Percentiles rank a stretch among this genome's conserved stretches.
Conservation (phyloP, 2,888 invertebrate species). For the Ichneumon xanthorius region DNA sequence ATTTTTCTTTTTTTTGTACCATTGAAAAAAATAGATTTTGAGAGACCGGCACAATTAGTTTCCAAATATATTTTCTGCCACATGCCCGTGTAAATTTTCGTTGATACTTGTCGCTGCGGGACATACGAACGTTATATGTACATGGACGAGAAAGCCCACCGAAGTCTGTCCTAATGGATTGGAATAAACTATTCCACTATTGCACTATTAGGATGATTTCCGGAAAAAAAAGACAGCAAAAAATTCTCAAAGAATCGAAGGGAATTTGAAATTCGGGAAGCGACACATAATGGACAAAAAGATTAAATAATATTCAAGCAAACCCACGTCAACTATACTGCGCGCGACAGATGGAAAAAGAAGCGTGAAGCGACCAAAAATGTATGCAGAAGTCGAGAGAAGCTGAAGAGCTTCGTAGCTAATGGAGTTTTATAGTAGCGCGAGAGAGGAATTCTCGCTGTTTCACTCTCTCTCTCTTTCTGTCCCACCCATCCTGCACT, state of each 20-base stretch:
- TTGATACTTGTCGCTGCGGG: background rate
- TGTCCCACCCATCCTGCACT: slow-evolving; percentile 57
- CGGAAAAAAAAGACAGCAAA: background rate
- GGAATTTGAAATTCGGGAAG: background rate
- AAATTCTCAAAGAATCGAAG: background rate
- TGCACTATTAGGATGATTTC: background rate
- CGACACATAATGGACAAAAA: background rate
- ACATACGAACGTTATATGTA: background rate
- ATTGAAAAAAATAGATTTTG: no score
- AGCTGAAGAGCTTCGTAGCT: slow-evolving; percentile 61
- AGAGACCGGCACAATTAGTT: no score
- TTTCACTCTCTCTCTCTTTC: slow-evolving; percentile 45
- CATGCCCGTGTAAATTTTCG: no score
- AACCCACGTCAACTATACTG: background rate
- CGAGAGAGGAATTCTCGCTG: slow-evolving; percentile 39
- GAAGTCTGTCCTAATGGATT: background rate
- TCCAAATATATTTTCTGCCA: no score
- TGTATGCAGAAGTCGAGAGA: slow-evolving; percentile 25
- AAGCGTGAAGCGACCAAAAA: slow-evolving; percentile 3
- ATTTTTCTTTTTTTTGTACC: no score
- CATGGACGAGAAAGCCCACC: background rate
- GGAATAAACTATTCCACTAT: background rate
- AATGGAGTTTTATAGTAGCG: slow-evolving; percentile 66
- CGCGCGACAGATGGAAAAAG: slow-evolving; percentile 15
- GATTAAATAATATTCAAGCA: slow-evolving; percentile 3